phyloP scores from a whole-genome alignment of 2,797 vertebrate species.

The Cossypha dichroa region DNA sequence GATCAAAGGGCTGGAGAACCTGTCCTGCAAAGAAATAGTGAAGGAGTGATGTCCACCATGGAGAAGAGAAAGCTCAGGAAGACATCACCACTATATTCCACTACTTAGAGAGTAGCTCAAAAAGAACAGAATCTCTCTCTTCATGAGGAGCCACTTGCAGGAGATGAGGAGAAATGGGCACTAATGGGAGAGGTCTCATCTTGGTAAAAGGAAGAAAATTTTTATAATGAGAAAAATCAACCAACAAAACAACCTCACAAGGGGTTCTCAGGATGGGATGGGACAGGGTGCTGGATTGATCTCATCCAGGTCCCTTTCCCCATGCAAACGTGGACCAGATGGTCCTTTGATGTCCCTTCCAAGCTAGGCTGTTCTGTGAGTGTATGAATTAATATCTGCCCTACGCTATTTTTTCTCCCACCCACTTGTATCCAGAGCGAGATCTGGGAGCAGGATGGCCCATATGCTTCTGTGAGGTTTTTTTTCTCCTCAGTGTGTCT shows the following conservation, averaged over 20 bases:
- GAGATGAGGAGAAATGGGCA: fast-evolving
- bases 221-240: not conserved
- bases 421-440: not conserved
- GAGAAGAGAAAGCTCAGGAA: not conserved
- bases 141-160: not conserved
- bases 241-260: not conserved
- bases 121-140: not conserved
- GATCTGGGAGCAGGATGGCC: not conserved
- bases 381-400: not conserved
- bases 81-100: no score
- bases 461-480: not conserved
- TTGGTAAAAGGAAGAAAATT: not conserved
- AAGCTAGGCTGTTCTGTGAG: not conserved
- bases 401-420: not conserved
- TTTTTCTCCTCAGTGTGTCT: not conserved
- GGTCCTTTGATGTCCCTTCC: not conserved
- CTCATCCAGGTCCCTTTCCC: not conserved
- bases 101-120: not conserved
- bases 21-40: not conserved
- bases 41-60: not conserved
- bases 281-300: not conserved
- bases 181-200: not conserved
- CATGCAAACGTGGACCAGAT: not conserved
- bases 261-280: not conserved
- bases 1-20: not conserved